These are phyloP conservation scores for Phrixothrix hirtus DNA, from an alignment of 2,888 invertebrate species.

Conservation along the genomic window DNA sequence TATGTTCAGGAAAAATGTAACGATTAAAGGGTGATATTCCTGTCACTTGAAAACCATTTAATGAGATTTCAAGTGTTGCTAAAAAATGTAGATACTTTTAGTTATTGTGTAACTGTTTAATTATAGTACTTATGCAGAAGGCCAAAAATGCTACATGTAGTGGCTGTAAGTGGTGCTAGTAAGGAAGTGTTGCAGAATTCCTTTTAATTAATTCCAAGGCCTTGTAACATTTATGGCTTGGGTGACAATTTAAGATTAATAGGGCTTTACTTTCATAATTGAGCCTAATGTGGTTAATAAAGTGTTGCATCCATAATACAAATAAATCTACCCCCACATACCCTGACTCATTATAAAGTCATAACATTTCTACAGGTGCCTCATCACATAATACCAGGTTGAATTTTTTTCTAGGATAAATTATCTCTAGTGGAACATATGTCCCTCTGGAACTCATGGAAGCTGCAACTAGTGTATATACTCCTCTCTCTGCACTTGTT, in stretches of 20 bases:
- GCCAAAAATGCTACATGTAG: background rate
- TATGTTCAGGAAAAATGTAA: too few species aligned
- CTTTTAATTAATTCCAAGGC: slow-evolving; percentile 42
- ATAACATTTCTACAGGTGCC: background rate
- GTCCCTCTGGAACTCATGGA: background rate
- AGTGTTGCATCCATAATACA: background rate
- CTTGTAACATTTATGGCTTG: slow-evolving; percentile 1
- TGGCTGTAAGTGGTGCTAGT: slow-evolving; percentile 13
- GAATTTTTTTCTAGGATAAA: background rate
- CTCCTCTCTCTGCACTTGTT: background rate
- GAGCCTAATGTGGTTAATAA: too few species aligned
- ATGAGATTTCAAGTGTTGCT: background rate
- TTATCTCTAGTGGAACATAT: background rate
- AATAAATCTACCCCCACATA: background rate
- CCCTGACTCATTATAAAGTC: background rate
- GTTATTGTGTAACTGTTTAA: too few species aligned
- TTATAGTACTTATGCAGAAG: too few species aligned
- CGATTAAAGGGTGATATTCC: background rate
- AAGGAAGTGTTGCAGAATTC: slow-evolving; percentile 40
- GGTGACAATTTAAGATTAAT: slow-evolving; percentile 2
- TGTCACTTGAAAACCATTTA: slow-evolving; percentile 1
- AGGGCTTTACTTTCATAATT: slow-evolving; percentile 1
- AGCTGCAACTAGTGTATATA: background rate
- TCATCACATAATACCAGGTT: background rate
- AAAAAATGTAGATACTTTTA: background rate